Evolutionary conservation across 2,888 invertebrate species (phyloP).

Genomic region (Chirona hameri): DNA sequence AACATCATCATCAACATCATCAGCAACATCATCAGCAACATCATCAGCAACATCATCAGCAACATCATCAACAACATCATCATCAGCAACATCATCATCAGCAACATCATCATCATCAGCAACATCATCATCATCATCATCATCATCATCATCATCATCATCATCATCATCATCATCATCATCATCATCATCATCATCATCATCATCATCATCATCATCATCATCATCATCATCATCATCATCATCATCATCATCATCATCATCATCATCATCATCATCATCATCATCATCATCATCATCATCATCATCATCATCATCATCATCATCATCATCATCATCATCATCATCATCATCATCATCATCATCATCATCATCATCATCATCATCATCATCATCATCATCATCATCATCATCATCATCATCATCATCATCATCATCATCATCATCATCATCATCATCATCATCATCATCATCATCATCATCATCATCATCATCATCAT

Average conservation of each 20-base stretch:
- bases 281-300: conserved; percentile 1
- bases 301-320: conserved; percentile 10
- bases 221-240: conserved; percentile 22
- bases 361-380: conserved; percentile 1
- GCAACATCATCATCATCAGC: no score
- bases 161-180: conserved; percentile 11
- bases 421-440: conserved; percentile 11
- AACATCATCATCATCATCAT: no score
- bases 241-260: conserved; percentile 10
- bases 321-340: conserved; percentile 22
- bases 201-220: conserved; percentile 3
- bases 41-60: no score
- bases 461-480: conserved; percentile 22
- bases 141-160: conserved; percentile 10
- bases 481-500: conserved; percentile 11
- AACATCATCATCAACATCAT: no score
- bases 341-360: background rate
- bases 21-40: no score
- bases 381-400: conserved; percentile 22
- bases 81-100: no score
- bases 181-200: conserved; percentile 7
- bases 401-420: conserved; percentile 22
- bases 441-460: conserved; percentile 10
- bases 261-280: conserved; percentile 22
- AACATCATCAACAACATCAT: no score